Conservation (phyloP, 2,113 vertebrate genomes). For the Phyllostomus hastatus region DNA sequence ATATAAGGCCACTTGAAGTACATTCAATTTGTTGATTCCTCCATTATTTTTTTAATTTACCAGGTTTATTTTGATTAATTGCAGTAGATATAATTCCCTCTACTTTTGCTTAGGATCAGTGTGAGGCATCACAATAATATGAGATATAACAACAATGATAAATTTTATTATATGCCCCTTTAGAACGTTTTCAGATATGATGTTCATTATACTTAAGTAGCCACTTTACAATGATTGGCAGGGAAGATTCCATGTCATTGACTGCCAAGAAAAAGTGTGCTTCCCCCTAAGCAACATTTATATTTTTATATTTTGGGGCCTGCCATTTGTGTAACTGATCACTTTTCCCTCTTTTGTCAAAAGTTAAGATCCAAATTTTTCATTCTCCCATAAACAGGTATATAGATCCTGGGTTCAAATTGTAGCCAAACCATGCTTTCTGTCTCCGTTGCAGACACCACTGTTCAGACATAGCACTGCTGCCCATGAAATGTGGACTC, state of each 20-base stretch:
- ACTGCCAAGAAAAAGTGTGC: neutral
- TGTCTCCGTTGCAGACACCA: neutral
- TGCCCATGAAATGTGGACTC: neutral
- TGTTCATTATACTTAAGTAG: neutral
- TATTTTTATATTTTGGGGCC: neutral
- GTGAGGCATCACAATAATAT: neutral
- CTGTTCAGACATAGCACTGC: neutral
- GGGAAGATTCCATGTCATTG: neutral
- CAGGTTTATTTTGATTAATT: neutral
- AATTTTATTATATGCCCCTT: neutral
- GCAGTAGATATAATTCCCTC: neutral
- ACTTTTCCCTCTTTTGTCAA: neutral
- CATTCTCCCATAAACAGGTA: neutral
- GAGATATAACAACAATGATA: neutral
- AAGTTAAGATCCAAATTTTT: neutral
- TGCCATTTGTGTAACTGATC: neutral
- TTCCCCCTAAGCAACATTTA: neutral
- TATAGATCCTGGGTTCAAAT: neutral
- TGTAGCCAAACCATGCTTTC: neutral
- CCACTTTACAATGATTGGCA: neutral
- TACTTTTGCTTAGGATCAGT: neutral
- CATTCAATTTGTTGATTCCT: neutral
- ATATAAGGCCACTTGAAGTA: neutral
- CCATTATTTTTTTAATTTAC: neutral
- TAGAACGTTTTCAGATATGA: neutral